phyloP scores from a whole-genome alignment of 2,888 invertebrate genomes.

The Agrochola macilenta region DNA sequence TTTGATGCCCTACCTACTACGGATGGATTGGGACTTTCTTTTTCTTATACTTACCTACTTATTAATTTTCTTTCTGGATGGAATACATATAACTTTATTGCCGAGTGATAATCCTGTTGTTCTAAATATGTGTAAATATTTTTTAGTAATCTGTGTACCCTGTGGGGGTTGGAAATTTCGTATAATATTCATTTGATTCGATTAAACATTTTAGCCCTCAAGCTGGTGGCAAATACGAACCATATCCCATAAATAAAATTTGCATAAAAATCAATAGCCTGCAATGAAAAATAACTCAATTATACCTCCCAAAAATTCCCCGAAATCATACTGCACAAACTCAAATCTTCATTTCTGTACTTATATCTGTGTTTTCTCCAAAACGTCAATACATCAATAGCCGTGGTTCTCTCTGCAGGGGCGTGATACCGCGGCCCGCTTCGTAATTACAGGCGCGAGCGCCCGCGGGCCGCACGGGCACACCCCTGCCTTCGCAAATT shows the following conservation, averaged over 20 bases:
- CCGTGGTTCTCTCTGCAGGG: slow-evolving; percentile 75
- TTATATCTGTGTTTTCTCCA: slow-evolving; percentile 72
- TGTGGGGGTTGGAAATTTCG: not conserved
- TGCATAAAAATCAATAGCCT: slow-evolving; percentile 27
- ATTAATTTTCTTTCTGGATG: not conserved
- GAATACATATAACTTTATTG: not conserved
- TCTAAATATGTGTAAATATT: not conserved
- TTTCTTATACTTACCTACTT: not conserved
- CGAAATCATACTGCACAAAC: slow-evolving; percentile 65
- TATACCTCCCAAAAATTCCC: slow-evolving; percentile 55
- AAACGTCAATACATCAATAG: slow-evolving; percentile 87
- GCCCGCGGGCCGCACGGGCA: slow-evolving; percentile 82
- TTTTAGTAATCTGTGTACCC: not conserved
- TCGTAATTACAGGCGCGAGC: slow-evolving; percentile 85
- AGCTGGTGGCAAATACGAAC: slow-evolving; percentile 7
- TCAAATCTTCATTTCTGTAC: slow-evolving; percentile 71
- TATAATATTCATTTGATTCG: not conserved
- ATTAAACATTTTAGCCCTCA: not conserved
- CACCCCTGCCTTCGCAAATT: slow-evolving; percentile 84
- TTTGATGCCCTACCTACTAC: not conserved
- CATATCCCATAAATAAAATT: slow-evolving; percentile 5
- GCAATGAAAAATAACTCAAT: slow-evolving; percentile 56
- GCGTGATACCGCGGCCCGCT: slow-evolving; percentile 80
- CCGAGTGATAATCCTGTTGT: not conserved
- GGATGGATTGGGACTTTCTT: not conserved